Percentiles rank a stretch among this genome's conserved stretches.
Evolutionary conservation across 2,113 vertebrate species (phyloP).

Genomic region (Oncorhynchus clarkii): DNA sequence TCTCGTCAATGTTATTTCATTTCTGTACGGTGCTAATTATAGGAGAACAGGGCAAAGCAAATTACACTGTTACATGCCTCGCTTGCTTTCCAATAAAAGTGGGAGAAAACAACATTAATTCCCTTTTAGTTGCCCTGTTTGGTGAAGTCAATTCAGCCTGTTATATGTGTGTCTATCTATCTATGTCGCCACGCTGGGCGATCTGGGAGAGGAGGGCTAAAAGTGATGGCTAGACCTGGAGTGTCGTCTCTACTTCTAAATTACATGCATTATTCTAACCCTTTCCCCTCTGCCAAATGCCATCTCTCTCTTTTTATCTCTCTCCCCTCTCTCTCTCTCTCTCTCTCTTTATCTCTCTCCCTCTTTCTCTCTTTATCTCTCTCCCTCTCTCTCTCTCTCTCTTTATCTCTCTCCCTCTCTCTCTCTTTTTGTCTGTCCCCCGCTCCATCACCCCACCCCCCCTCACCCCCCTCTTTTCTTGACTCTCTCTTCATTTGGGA

Average conservation of each 20-base stretch:
- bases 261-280: slow-evolving; percentile 48
- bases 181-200: slow-evolving; percentile 13
- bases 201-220: slow-evolving; percentile 13
- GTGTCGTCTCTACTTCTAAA: slow-evolving; percentile 42
- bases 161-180: slow-evolving; percentile 24
- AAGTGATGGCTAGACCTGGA: slow-evolving; percentile 34
- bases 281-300: slow-evolving; percentile 37
- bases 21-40: slow-evolving; percentile 81
- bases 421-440: neutral
- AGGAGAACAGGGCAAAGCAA: slow-evolving; percentile 69
- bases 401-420: neutral
- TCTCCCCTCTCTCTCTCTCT: neutral
- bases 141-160: slow-evolving; percentile 42
- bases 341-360: no score
- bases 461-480: slow-evolving; percentile 33
- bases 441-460: slow-evolving; percentile 41
- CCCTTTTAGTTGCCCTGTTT: slow-evolving; percentile 46
- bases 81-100: slow-evolving; percentile 74
- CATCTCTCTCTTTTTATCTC: slow-evolving; percentile 5
- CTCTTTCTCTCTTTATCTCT: neutral
- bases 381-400: neutral
- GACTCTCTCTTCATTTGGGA: slow-evolving; percentile 55
- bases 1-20: slow-evolving; percentile 78
- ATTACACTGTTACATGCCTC: slow-evolving; percentile 75
- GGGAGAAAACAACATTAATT: slow-evolving; percentile 68